Evolutionary conservation across 2,888 invertebrate species (phyloP).

Genomic region (Blera fallax): DNA sequence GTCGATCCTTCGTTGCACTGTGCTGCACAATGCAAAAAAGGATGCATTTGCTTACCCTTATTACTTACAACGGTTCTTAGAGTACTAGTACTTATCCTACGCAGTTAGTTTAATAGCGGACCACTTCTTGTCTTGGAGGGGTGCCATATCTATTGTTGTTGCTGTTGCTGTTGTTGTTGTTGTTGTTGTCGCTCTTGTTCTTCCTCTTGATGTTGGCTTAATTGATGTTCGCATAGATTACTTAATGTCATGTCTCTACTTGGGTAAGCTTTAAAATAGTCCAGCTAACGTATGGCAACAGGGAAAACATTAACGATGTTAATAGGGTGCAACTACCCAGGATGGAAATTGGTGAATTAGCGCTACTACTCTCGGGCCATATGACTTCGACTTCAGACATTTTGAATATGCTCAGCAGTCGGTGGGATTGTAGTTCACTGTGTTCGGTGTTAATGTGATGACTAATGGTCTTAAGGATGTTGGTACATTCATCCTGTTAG

Average conservation of each 20-base stretch:
- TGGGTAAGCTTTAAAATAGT: conserved; percentile 45
- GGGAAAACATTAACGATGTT: conserved; percentile 60
- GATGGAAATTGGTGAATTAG: conserved; percentile 72
- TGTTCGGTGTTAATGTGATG: conserved; percentile 92
- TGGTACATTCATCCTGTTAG: conserved; percentile 92
- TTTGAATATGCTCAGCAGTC: conserved; percentile 94
- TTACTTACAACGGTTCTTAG: conserved; percentile 55
- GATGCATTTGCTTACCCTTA: conserved; percentile 41
- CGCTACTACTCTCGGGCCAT: conserved; percentile 84
- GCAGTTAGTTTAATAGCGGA: conserved; percentile 60
- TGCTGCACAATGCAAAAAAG: conserved; percentile 13
- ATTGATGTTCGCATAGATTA: conserved; percentile 5
- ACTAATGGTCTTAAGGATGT: conserved; percentile 90
- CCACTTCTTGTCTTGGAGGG: conserved; percentile 32
- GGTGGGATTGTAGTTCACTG: conserved; percentile 92
- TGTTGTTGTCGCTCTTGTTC: not conserved
- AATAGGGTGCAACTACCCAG: conserved; percentile 46
- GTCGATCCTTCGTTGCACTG: not conserved
- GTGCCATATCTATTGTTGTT: not conserved
- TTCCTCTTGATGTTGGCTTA: not conserved
- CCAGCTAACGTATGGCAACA: conserved; percentile 69
- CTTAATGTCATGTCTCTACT: conserved; percentile 66
- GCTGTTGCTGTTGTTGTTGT: too few relatives aligned
- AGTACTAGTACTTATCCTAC: conserved; percentile 65
- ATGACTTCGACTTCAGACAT: conserved; percentile 95